Evolutionary conservation across 2,113 vertebrate species (phyloP), one percentile per base, ranked within the genome.

Genomic region (Sapayoa aenigma): DNA sequence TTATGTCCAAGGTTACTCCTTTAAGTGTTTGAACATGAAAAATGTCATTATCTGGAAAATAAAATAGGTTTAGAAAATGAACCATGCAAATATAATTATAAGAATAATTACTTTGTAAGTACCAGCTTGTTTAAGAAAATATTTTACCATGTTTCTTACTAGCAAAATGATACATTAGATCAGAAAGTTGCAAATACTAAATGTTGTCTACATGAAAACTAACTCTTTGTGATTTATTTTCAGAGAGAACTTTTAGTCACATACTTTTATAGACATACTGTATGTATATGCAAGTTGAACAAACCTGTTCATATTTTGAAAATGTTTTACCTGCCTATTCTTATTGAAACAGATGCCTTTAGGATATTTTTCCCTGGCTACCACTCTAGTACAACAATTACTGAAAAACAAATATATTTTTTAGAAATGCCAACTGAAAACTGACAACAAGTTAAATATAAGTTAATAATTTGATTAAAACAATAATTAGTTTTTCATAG

Each of bases 41-140:
- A 86, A 73, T 30, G 2, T 39, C 7, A 39, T 80, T 76, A 25
- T 19, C n/a, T 84, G 31, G 67, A 41, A 71, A 90, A 49, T 30
- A 72, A 83, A 71, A 44, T 44, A 60, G 28, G 18, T 87, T 82
- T 87, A 71, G 50, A 84, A 80, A 63, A 53, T 58, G 13, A 78
- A 46, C 1, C 0, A 2, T 59, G 9, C 33, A 69, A 17, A 12
- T 62, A 19, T 23, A 47, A 62, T 14, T 60, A 6, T 20, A 76
- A 69, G 14, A 71, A 81, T 58, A 73, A 56, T 44, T 82, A n/a
- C 12, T 76, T 72, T 39, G 31, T 37, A 63, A 55, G 9, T 49
- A 74, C n/a, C 1, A 3, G 12, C 55, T 46, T 85, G 31, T 69
- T 60, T 15, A 8, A 47, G 85, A 66, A 66, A 59, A 33, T 24